Base-by-base conservation (phyloP, 1,140 invertebrate genomes). In the Atopsyche davidsoni region DNA sequence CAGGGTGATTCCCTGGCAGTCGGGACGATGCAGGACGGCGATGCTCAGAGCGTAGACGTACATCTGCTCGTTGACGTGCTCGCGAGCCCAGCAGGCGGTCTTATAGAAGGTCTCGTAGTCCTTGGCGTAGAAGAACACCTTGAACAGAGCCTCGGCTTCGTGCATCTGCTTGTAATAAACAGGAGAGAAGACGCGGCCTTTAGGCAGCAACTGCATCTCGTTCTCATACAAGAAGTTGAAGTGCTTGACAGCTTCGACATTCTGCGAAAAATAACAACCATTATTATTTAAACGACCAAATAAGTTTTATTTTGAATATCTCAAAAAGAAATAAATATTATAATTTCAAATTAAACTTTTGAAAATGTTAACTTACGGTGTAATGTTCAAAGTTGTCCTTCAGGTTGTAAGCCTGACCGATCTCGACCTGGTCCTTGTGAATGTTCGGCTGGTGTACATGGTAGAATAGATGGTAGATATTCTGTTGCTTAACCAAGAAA, bases 81-180 rank as follows among this genome's bases (percentile, higher is more conserved):
- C 61, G 9, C 81, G 75, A 21, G 81, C 79, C 77, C 79, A 85
- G 50, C 72, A 70, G 4, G 80, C 79, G 4, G 75, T 77, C 41
- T 78, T 77, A 47, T 76, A 69, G 59, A 79, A 75, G 0, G 76
- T 78, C 13, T 67, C 66, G 57, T 72, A 81, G 55, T 80, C 76
- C 60, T 85, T 83, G 44, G 83, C 81, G 57, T 77, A 77, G 65
- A 79, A 83, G 58, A 88, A 76, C 47, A 84, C 59, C 46, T 85
- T 77, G 73, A 84, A 86, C 40, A 86, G 63, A 6, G 71, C 71
- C 3, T 75, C 65, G 21, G 79, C 77, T 65, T 86, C 79, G 35
- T 77, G 66, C n/a, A 76, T 57, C 40, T 85, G 81, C 9, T 77
- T 71, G 21, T 76, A 70, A 41, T 83, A 66, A 56, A 77, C 68